phyloP scores from a whole-genome alignment of 1,140 invertebrate species.

The Drosophila ironensis region DNA sequence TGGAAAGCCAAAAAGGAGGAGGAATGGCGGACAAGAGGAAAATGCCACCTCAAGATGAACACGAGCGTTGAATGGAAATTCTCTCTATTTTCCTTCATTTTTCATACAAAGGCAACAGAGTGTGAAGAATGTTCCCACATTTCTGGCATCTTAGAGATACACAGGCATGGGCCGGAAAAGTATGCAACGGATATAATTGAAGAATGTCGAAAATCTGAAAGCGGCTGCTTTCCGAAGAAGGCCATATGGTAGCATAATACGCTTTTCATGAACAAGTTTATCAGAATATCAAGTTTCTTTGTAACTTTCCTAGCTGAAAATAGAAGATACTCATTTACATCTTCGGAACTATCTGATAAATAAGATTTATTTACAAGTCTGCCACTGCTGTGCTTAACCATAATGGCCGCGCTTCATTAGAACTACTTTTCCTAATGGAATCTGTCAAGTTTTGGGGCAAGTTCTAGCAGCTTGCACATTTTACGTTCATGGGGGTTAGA shows the following conservation, averaged over 20 bases:
- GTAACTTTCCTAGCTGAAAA: too few relatives aligned
- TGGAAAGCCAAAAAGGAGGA: constrained; percentile 2
- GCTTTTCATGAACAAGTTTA: too few relatives aligned
- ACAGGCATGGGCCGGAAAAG: not conserved
- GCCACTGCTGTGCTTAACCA: too few relatives aligned
- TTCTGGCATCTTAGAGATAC: not conserved
- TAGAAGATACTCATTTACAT: too few relatives aligned
- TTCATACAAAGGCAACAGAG: constrained; percentile 16
- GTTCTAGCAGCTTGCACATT: too few relatives aligned
- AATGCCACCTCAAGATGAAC: constrained; percentile 40
- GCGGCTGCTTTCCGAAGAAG: not conserved
- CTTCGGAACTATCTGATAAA: too few relatives aligned
- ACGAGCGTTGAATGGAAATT: constrained; percentile 35
- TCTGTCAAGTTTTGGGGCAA: too few relatives aligned
- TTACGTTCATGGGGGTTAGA: too few relatives aligned
- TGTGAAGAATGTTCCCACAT: constrained; percentile 13
- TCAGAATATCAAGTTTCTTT: too few relatives aligned
- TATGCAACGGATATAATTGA: not conserved
- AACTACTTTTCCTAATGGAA: not conserved
- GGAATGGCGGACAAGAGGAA: constrained; percentile 6
- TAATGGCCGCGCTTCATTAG: too few relatives aligned
- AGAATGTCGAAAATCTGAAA: not conserved
- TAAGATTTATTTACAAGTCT: too few relatives aligned
- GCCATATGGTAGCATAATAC: too few relatives aligned
- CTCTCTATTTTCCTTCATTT: constrained; percentile 12